Evolutionary conservation across 2,888 invertebrate species (phyloP).

Genomic region (Tenthredo amoena): DNA sequence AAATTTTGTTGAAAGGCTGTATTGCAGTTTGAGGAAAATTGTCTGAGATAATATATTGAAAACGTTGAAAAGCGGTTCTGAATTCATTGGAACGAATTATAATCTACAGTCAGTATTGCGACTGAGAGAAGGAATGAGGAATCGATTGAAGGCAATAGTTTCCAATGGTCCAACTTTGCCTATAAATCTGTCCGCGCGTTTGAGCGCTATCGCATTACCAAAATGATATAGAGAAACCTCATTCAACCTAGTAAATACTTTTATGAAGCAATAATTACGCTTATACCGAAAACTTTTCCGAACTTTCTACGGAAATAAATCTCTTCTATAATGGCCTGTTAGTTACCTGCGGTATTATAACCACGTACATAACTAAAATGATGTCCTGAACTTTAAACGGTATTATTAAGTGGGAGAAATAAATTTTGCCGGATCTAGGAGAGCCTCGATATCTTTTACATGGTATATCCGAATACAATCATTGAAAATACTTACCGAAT

Average conservation of each 20-base stretch:
- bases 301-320: constrained; percentile 11
- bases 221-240: constrained; percentile 26
- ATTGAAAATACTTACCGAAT: not conserved
- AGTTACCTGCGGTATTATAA: not conserved
- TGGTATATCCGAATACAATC: not conserved
- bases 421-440: not conserved
- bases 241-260: constrained; percentile 40
- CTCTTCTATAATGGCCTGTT: not conserved
- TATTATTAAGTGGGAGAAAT: not conserved
- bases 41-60: not conserved
- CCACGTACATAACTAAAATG: not conserved
- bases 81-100: not conserved
- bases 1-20: not conserved
- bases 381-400: not conserved
- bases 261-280: constrained; percentile 44
- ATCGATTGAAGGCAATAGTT: constrained; percentile 30
- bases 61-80: not conserved
- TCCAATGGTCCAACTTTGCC: constrained; percentile 25
- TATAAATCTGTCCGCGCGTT: constrained; percentile 35
- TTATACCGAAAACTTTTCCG: not conserved
- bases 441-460: not conserved
- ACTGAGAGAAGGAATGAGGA: constrained; percentile 1
- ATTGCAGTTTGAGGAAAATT: not conserved
- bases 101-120: not conserved
- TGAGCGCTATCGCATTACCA: not conserved